Conservation (phyloP, 2,113 vertebrate genomes). For the Ctenomys sociabilis region DNA sequence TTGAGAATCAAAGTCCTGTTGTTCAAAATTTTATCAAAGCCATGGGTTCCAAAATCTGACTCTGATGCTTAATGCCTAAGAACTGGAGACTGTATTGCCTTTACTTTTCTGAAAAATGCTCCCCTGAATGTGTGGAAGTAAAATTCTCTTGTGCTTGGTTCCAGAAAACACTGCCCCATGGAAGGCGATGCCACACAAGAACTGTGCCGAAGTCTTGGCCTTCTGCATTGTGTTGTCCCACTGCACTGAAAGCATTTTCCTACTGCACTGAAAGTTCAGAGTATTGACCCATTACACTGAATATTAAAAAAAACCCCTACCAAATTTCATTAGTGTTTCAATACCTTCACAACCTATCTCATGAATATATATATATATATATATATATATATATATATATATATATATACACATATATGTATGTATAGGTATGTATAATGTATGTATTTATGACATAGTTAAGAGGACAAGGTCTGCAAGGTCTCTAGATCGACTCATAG, state of each 20-base stretch:
- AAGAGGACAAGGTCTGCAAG: no score
- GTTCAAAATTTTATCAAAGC: not conserved
- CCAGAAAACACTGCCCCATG: not conserved
- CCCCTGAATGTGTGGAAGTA: not conserved
- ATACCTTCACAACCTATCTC: not conserved
- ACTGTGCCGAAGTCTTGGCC: not conserved
- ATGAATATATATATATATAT: not conserved
- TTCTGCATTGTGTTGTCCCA: not conserved
- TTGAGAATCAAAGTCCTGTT: not conserved
- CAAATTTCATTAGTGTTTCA: not conserved
- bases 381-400: no score
- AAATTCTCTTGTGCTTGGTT: not conserved
- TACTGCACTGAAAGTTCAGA: not conserved
- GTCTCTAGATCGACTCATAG: no score
- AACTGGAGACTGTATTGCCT: not conserved
- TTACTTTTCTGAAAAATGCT: not conserved
- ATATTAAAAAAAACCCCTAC: not conserved
- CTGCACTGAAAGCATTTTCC: not conserved
- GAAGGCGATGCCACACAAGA: not conserved
- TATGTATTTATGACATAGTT: no score
- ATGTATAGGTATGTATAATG: no score
- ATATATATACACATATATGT: no score
- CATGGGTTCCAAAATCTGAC: not conserved
- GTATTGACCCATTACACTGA: not conserved
- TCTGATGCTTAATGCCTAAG: not conserved